Conservation (phyloP, 1,140 invertebrate genomes). For the Camponotus pennsylvanicus region DNA sequence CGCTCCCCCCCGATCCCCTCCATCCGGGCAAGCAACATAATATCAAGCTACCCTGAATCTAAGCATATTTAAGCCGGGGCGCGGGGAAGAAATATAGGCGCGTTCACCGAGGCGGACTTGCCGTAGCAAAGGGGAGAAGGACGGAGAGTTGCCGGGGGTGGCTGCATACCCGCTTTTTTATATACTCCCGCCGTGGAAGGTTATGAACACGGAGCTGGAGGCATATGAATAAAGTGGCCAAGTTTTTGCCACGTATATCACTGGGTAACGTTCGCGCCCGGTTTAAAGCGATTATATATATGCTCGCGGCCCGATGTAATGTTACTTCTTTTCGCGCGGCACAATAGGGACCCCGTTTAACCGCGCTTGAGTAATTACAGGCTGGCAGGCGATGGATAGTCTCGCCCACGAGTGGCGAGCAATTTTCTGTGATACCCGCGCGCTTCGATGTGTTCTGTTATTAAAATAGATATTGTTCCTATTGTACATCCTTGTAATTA, state of each 20-base stretch:
- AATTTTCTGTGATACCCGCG: slow-evolving; percentile 38
- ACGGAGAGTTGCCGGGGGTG: slow-evolving; percentile 42
- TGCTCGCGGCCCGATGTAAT: slow-evolving; percentile 62
- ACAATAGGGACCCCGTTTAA: slow-evolving; percentile 60
- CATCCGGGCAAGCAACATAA: slow-evolving; percentile 62
- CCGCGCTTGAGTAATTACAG: slow-evolving; percentile 72
- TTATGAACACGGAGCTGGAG: slow-evolving; percentile 77
- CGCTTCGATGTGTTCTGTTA: slow-evolving; percentile 46
- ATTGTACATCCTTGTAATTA: slow-evolving; percentile 26
- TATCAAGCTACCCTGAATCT: slow-evolving; percentile 75
- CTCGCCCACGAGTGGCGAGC: slow-evolving; percentile 49
- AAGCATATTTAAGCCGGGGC: slow-evolving; percentile 76
- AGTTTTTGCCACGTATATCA: slow-evolving; percentile 79
- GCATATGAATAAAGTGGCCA: slow-evolving; percentile 79
- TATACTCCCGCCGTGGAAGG: slow-evolving; percentile 72
- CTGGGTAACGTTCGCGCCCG: slow-evolving; percentile 74
- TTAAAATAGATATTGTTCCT: slow-evolving; percentile 42
- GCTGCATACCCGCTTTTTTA: slow-evolving; percentile 73
- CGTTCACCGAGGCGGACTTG: slow-evolving; percentile 46
- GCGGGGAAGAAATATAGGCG: slow-evolving; percentile 72
- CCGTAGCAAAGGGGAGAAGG: slow-evolving; percentile 36
- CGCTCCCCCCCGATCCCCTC: slow-evolving; percentile 29
- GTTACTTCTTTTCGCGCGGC: slow-evolving; percentile 65
- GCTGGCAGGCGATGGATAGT: slow-evolving; percentile 71
- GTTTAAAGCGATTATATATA: slow-evolving; percentile 73